Evolutionary conservation across 2,113 vertebrate species (phyloP).

Genomic region (Rhinolophus ferrumequinum): DNA sequence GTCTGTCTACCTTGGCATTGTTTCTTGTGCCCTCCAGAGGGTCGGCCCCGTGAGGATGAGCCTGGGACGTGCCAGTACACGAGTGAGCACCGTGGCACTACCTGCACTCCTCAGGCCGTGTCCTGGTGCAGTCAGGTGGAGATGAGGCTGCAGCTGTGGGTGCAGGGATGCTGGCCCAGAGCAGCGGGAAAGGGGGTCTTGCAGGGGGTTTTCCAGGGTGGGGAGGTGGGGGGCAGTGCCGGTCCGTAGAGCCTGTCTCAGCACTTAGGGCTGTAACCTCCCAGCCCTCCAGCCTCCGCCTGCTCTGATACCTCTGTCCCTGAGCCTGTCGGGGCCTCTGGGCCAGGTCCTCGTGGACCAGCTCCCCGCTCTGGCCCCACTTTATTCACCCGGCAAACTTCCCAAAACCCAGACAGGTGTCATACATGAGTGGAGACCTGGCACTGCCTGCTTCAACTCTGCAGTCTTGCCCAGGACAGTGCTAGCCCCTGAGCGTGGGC

Average conservation of each 20-base stretch:
- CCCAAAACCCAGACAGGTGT: not conserved
- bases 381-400: not conserved
- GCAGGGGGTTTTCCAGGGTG: not conserved
- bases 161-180: not conserved
- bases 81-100: too few species aligned
- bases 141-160: not conserved
- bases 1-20: not conserved
- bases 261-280: not conserved
- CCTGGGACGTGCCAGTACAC: not conserved
- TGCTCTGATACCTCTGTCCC: not conserved
- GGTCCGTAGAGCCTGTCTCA: not conserved
- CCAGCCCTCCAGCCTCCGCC: fast-evolving
- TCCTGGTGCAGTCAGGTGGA: not conserved
- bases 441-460: not conserved
- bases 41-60: not conserved
- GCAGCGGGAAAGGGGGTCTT: not conserved
- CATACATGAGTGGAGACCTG: not conserved
- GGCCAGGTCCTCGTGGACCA: not conserved
- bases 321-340: not conserved
- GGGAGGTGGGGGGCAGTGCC: too few species aligned
- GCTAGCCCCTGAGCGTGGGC: not conserved
- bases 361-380: not conserved
- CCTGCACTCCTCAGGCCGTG: not conserved
- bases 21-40: not conserved
- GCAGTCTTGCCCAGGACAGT: not conserved